A percentile compares a stretch with the other conserved stretches of the same genome.
Conservation (phyloP, 2,888 invertebrate genomes). For the Disparrhopalites patrizii region DNA sequence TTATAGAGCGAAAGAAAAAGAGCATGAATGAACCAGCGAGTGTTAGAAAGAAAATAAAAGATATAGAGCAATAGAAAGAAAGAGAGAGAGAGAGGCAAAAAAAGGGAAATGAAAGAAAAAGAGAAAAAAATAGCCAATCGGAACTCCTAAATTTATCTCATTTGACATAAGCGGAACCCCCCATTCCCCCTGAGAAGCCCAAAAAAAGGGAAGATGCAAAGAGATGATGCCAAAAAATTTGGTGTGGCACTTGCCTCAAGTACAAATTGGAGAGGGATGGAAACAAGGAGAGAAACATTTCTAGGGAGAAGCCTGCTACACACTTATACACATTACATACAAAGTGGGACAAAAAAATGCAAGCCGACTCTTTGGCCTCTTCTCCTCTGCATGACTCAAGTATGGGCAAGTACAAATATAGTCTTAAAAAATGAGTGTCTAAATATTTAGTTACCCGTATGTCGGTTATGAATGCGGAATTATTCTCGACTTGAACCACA, state of each 20-base stretch:
- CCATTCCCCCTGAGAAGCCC: background rate
- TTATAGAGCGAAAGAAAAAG: no score
- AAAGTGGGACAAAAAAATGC: no score
- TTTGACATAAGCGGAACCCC: background rate
- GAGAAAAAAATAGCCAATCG: conserved; percentile 6
- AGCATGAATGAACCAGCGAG: no score
- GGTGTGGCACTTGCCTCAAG: background rate
- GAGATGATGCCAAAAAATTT: background rate
- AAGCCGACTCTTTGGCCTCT: no score
- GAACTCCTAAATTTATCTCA: conserved; percentile 6
- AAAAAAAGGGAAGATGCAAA: no score
- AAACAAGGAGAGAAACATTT: background rate
- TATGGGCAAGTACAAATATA: no score
- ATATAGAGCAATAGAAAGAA: background rate
- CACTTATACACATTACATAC: background rate
- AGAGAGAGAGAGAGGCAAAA: no score
- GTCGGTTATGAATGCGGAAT: conserved; percentile 46
- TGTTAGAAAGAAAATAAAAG: background rate
- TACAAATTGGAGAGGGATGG: background rate
- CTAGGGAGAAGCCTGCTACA: background rate
- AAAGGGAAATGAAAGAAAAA: no score
- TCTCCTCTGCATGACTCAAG: no score
- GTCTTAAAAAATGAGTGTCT: no score
- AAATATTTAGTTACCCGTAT: conserved; percentile 34
- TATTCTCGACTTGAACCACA: conserved; percentile 41